Evolutionary conservation across 2,888 invertebrate genomes (phyloP), one percentile per base, ranked within the genome.

Genomic region (Dryobota labecula): DNA sequence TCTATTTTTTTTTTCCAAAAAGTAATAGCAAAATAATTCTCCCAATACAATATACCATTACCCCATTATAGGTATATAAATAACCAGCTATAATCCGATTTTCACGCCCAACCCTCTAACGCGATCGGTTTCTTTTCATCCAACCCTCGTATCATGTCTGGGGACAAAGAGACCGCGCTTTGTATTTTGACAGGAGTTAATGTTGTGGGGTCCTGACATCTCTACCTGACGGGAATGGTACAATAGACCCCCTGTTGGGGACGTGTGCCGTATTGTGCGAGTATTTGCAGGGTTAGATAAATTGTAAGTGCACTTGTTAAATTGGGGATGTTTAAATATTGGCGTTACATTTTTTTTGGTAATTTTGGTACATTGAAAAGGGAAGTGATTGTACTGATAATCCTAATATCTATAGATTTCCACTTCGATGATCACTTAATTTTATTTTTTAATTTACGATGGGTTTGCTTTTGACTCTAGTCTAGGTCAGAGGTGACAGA

Each of bases 121-220:
- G 82, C 84, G 80, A 86, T 88, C 83, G 58, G 71, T 82, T 63
- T 85, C 86, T 84, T 87, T 84, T 84, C 43, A 66, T 30, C 80
- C 66, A 84, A 85, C 92, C 90, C 90, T 89, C 88, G 86, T 93
- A 93, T 94, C 93, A 88, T 92, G 90, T 90, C 90, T 57, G 82
- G 84, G 90, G 90, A 94, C 94, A 94, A 92, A 90, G 88, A 87
- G 88, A 82, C 85, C 87, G 86, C 86, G 87, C 83, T 83, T 88
- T 87, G 85, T 94, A 90, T 95, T 95, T 90, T 95, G 95, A 95
- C 95, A 95, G 94, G 92, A 95, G 95, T 94, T 94, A 95, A 95
- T 93, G 88, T 86, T 78, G 80, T 78, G 73, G 88, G 91, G 91
- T 88, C 85, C 86, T 89, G 90, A 92, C 88, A 87, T 88, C 91